Base-by-base conservation (phyloP, 2,888 invertebrate species). In the Acanthosoma haemorrhoidale region DNA sequence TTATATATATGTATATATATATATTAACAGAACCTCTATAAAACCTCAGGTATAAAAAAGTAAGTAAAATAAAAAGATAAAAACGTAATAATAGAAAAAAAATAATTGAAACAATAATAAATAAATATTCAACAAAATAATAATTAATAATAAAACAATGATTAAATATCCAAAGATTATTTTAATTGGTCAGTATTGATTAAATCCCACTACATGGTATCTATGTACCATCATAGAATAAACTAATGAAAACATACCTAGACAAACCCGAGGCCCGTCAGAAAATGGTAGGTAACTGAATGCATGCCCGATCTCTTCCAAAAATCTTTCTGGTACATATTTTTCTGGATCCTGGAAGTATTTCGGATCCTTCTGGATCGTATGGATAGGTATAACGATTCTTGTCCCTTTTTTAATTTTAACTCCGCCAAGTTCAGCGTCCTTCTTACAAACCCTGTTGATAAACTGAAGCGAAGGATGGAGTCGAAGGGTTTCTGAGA, bases 201-300 rank as follows among this genome's bases (percentile, higher is more conserved):
- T n/a, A n/a, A n/a, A n/a, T n/a, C n/a, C n/a, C n/a, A n/a, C n/a
- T n/a, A n/a, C n/a, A n/a, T n/a, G n/a, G n/a, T n/a, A n/a, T n/a
- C n/a, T n/a, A n/a, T n/a, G n/a, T n/a, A n/a, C n/a, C n/a, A n/a
- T n/a, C n/a, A n/a, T n/a, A n/a, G n/a, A n/a, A n/a, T n/a, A n/a
- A n/a, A n/a, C n/a, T 9, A 8, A 36, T 9, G 13, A 36, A 36
- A 9, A 15, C 57, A 8, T 67, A 67, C 67, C 67, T 16, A 57
- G 4, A 36, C 67, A 67, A 32, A 67, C 36, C n/a, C 67, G 31
- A 18, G 67, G 67, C 18, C 67, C 67, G 16, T 67, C 67, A 6
- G 67, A 67, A 31, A 67, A 67, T 29, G 67, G 67, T 8, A 67
- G 57, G n/a, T 67, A 29, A 13, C 32, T 2, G 13, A 51, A 67